Evolutionary conservation across 2,888 invertebrate species (phyloP).

Genomic region (Lycaena phlaeas): DNA sequence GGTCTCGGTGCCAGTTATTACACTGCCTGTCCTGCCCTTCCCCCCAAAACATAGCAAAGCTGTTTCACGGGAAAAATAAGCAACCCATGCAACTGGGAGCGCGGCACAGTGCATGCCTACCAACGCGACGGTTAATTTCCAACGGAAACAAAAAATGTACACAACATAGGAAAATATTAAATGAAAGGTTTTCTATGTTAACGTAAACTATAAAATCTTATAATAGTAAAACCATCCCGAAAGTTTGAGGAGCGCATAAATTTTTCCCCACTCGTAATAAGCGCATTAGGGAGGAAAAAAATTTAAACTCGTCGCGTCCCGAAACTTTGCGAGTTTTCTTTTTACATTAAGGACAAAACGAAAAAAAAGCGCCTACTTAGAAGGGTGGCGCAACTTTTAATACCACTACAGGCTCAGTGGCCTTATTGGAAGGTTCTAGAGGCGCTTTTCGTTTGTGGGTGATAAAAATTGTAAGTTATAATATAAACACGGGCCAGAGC

Average conservation of each 20-base stretch:
- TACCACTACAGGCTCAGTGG: conserved; percentile 24
- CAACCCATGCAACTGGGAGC: too few relatives aligned
- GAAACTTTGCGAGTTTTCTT: conserved; percentile 66
- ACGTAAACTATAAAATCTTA: too few relatives aligned
- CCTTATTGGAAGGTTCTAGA: conserved; percentile 16
- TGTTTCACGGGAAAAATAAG: too few relatives aligned
- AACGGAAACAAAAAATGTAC: too few relatives aligned
- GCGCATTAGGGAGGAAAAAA: conserved; percentile 65
- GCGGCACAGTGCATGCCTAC: too few relatives aligned
- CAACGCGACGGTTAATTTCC: too few relatives aligned
- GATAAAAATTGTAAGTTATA: conserved; percentile 35
- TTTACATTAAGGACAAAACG: conserved; percentile 65
- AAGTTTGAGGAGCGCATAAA: conserved; percentile 35
- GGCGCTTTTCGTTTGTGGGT: conserved; percentile 18
- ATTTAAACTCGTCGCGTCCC: conserved; percentile 54
- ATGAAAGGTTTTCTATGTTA: too few relatives aligned
- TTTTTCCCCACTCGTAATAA: conserved; percentile 61
- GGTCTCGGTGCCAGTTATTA: too few relatives aligned
- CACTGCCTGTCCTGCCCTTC: too few relatives aligned
- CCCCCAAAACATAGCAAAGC: too few relatives aligned
- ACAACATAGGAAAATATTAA: too few relatives aligned
- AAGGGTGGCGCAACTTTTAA: conserved; percentile 68
- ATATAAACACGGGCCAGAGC: conserved; percentile 44
- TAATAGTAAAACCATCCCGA: too few relatives aligned
- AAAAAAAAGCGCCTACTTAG: conserved; percentile 56